Evolutionary conservation across 2,113 vertebrate species (phyloP).

Genomic region (Vireo altiloquus): DNA sequence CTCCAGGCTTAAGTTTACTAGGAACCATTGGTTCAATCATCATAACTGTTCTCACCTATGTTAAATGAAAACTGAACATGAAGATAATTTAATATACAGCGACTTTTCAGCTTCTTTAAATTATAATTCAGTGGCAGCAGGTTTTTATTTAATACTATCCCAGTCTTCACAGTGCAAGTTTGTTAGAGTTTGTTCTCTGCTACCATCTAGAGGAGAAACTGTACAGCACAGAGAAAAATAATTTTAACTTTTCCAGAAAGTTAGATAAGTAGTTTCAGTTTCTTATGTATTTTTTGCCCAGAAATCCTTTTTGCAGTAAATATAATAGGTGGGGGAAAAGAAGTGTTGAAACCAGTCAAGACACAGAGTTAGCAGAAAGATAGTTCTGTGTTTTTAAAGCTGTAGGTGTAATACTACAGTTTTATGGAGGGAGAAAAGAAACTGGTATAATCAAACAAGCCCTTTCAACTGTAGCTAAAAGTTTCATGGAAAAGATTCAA

Average conservation of each 20-base stretch:
- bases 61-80: background rate
- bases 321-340: background rate
- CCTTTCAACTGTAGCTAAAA: background rate
- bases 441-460: background rate
- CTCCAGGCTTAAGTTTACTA: background rate
- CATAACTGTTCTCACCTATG: background rate
- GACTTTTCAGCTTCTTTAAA: background rate
- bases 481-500: background rate
- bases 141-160: background rate
- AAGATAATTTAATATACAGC: background rate
- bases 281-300: background rate
- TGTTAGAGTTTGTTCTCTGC: slow-evolving; percentile 51
- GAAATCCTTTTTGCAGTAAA: background rate
- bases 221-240: background rate
- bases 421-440: background rate
- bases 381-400: background rate
- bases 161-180: background rate
- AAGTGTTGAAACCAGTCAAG: background rate
- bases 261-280: background rate
- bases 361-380: background rate
- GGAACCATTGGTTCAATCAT: background rate
- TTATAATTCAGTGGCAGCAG: background rate
- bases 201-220: slow-evolving; percentile 50
- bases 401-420: background rate
- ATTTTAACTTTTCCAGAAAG: background rate